Evolutionary conservation across 2,888 invertebrate species (phyloP), one percentile per base, ranked within the genome.

Genomic region (Globia sparganii): DNA sequence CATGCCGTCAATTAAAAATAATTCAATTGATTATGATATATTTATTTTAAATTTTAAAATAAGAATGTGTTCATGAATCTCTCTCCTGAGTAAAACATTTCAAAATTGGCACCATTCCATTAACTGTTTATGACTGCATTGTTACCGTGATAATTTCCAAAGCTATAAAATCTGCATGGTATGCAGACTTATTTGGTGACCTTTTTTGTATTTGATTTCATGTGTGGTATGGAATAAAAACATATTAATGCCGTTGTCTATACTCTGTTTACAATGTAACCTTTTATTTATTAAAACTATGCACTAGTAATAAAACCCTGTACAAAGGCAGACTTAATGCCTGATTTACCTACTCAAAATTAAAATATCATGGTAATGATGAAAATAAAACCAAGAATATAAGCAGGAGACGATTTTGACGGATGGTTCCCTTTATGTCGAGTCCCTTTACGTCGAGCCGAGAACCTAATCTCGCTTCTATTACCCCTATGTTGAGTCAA

Each of bases 81-180:
- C 56, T 72, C 71, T 82, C 75, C 53, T 11, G 66, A 25, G 3
- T 46, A 62, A 70, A 62, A 70, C 11, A 53, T 46, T 64, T 56
- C 4, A 59, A 64, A 34, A 69, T 84, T 87, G 86, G 86, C 78
- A 31, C 25, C 6, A 31, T 66, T 85, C 87, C 86, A 86, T 37
- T 66, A 65, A 79, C 73, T 53, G n/a, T 69, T 72, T 34, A 59
- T 69, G 62, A 80, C 25, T 37, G 34, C 9, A 53, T 71, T 80
- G 69, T 62, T 64, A 67, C 46, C 2, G 0, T 53, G n/a, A 74
- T 59, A 66, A 43, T 21, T 28, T 49, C 40, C 37, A 75, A 75
- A 8, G 49, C 28, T 43, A 25, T 78, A 31, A n/a, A 73, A 78
- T 28, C 28, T 28, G 6, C 3, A 40, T 40, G n/a, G 31, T 15